These are phyloP conservation scores for Drosophila punjabiensis DNA, from an alignment of 1,140 invertebrate genomes.

Conservation along the genomic window DNA sequence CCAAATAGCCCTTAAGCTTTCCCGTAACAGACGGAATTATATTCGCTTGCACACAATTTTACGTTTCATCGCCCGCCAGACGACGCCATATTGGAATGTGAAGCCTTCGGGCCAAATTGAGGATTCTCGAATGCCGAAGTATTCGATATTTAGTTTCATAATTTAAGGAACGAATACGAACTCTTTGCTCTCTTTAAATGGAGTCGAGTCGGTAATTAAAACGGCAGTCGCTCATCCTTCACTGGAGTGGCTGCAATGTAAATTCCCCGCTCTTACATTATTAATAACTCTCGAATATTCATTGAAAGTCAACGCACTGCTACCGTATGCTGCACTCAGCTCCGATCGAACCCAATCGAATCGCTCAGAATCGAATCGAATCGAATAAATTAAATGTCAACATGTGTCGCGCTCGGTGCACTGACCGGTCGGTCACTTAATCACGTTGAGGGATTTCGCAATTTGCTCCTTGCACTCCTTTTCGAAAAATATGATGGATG, in stretches of 20 bases:
- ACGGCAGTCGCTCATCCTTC: conserved; percentile 14
- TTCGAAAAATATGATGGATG: conserved; percentile 23
- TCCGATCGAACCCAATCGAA: conserved; percentile 24
- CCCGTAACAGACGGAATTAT: conserved; percentile 18
- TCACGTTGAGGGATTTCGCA: conserved; percentile 50
- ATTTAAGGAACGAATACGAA: conserved; percentile 10
- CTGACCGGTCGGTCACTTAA: conserved; percentile 53
- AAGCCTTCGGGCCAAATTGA: conserved; percentile 16
- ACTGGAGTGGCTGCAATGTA: conserved; percentile 23
- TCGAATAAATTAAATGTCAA: conserved; percentile 75
- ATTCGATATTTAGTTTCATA: not conserved
- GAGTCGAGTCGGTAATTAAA: conserved; percentile 35
- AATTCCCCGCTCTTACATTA: conserved; percentile 34
- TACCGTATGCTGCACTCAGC: conserved; percentile 15
- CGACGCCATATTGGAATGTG: conserved; percentile 23
- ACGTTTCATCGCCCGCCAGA: conserved; percentile 54
- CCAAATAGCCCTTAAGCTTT: conserved; percentile 31
- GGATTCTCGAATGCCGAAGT: not conserved
- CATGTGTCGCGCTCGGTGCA: conserved; percentile 43
- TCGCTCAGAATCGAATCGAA: conserved; percentile 36
- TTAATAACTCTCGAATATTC: conserved; percentile 69
- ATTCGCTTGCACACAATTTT: conserved; percentile 48
- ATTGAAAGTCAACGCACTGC: conserved; percentile 55
- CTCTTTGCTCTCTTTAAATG: conserved; percentile 25
- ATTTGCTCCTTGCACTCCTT: conserved; percentile 22